Percentiles rank a stretch among this genome's conserved stretches.
These are phyloP conservation scores for Vireo altiloquus DNA, from an alignment of 2,113 vertebrate genomes.

Conservation along the genomic window DNA sequence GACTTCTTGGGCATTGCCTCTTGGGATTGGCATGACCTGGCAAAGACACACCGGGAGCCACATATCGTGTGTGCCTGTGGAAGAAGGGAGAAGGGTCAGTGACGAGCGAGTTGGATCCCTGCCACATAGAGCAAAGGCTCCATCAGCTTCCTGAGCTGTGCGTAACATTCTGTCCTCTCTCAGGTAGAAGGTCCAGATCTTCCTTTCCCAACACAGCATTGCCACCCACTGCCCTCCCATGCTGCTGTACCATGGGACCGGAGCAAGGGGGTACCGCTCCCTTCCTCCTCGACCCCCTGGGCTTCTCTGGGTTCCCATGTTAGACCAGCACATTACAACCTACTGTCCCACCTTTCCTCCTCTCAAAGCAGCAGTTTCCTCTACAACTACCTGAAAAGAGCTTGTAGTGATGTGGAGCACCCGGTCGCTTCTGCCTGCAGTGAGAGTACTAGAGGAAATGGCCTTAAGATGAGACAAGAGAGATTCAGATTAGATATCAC, in stretches of 20 bases:
- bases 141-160: not conserved
- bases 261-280: not conserved
- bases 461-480: not conserved
- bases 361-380: not conserved
- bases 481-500: not conserved
- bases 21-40: not conserved
- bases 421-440: not conserved
- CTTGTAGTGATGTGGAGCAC: not conserved
- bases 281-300: accelerated
- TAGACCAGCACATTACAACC: accelerated
- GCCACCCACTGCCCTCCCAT: not conserved
- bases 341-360: not conserved
- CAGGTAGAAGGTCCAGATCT: not conserved
- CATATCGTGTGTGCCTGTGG: not conserved
- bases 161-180: not conserved
- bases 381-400: not conserved
- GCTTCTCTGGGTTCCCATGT: not conserved
- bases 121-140: not conserved
- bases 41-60: accelerated
- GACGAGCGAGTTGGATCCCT: not conserved
- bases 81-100: not conserved
- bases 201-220: accelerated
- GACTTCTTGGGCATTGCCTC: not conserved
- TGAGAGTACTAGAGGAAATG: not conserved
- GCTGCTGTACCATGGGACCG: accelerated